Percentiles rank a stretch among this genome's conserved stretches.
Evolutionary conservation across 2,797 vertebrate species (phyloP).

Genomic region (Sebastes vulpes): DNA sequence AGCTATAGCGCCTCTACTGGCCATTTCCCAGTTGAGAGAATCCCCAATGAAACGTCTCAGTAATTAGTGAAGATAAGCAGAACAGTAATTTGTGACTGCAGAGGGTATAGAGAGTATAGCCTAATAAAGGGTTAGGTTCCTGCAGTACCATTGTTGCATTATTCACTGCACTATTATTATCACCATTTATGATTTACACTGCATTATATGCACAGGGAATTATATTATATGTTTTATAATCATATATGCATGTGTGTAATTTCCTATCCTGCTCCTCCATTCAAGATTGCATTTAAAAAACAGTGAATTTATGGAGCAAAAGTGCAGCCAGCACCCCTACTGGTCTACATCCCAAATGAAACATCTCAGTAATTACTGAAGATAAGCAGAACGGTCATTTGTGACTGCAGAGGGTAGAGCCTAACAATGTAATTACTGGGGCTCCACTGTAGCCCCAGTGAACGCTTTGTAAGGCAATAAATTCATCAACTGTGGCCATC

Average conservation of each 20-base stretch:
- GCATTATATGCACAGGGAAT: rapidly evolving
- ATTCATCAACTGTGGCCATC: background rate
- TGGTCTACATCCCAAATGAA: background rate
- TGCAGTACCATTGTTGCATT: background rate
- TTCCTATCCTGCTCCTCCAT: background rate
- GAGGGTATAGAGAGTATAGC: background rate
- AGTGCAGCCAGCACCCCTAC: too few species aligned
- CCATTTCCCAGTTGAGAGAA: background rate
- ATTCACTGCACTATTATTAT: background rate
- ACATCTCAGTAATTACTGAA: conserved; percentile 12
- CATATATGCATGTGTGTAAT: background rate
- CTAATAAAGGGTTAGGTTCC: background rate
- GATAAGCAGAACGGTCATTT: conserved; percentile 11
- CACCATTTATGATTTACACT: rapidly evolving
- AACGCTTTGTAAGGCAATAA: background rate
- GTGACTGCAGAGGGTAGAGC: background rate
- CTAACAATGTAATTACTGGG: conserved; percentile 17
- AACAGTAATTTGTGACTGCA: background rate
- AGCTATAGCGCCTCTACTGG: too few species aligned
- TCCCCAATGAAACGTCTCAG: background rate
- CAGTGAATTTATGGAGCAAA: background rate
- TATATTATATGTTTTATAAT: background rate
- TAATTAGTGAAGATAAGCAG: conserved; percentile 23
- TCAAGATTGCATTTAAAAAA: background rate
- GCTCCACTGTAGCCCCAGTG: background rate